Percentiles rank a stretch among this genome's conserved stretches.
Conservation (phyloP, 2,888 invertebrate species). For the Drosophila mayaguana region DNA sequence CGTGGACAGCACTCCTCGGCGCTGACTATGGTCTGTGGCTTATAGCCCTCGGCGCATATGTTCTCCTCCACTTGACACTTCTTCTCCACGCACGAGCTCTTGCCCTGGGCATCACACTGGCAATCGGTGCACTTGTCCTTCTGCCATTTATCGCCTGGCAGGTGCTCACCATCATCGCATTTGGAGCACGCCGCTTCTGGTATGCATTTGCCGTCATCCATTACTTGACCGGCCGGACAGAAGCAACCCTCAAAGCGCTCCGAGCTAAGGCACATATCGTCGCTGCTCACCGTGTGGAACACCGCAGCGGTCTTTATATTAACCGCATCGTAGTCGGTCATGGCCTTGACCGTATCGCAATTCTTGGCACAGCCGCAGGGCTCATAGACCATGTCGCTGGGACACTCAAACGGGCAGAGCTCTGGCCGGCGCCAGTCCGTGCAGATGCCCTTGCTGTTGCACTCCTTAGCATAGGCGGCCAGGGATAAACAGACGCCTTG, state of each 20-base stretch:
- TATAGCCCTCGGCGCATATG: conserved; percentile 88
- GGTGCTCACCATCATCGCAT: conserved; percentile 90
- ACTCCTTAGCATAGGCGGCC: conserved; percentile 90
- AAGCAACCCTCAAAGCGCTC: conserved; percentile 91
- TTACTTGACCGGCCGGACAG: conserved; percentile 91
- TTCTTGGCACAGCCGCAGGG: conserved; percentile 84
- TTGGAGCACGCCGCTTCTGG: conserved; percentile 88
- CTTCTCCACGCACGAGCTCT: conserved; percentile 88
- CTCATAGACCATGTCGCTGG: conserved; percentile 82
- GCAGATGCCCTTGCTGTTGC: conserved; percentile 90
- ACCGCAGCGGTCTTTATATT: conserved; percentile 75
- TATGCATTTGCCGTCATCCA: conserved; percentile 91
- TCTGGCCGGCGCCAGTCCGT: conserved; percentile 89
- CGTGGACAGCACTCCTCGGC: conserved; percentile 89
- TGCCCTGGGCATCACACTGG: conserved; percentile 87
- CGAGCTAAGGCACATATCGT: conserved; percentile 85
- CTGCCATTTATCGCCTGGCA: conserved; percentile 88
- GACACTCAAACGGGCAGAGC: conserved; percentile 89
- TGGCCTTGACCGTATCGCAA: conserved; percentile 79
- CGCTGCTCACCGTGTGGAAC: conserved; percentile 69
- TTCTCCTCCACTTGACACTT: conserved; percentile 87
- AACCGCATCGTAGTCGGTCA: conserved; percentile 79
- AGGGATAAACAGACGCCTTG: conserved; percentile 88
- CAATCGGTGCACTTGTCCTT: conserved; percentile 91
- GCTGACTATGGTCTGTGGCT: conserved; percentile 86